These are phyloP conservation scores for Steinernema feltiae DNA, from an alignment of 1,140 invertebrate genomes.

Conservation along the genomic window DNA sequence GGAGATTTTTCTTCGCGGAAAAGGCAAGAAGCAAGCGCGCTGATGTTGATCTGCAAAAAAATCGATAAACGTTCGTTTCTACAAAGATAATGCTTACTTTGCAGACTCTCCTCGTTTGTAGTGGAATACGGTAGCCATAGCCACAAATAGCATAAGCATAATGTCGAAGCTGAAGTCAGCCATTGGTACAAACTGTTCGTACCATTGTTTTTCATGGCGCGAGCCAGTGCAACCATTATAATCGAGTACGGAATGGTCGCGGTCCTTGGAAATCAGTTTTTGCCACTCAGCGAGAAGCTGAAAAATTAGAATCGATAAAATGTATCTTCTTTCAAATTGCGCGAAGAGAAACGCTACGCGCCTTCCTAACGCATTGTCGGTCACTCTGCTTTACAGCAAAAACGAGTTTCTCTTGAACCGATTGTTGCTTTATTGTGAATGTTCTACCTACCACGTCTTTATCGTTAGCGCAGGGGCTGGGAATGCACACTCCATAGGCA, in stretches of 20 bases:
- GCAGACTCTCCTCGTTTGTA: constrained; percentile 41
- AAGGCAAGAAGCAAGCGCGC: constrained; percentile 49
- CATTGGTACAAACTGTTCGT: constrained; percentile 49
- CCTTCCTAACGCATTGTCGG: too few relatives aligned
- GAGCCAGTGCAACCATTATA: constrained; percentile 53
- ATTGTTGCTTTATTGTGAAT: constrained; percentile 24
- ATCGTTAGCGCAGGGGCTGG: constrained; percentile 51
- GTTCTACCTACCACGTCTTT: constrained; percentile 29
- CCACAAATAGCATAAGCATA: constrained; percentile 42
- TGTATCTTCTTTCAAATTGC: too few relatives aligned
- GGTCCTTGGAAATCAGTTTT: constrained; percentile 27
- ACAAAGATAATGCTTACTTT: constrained; percentile 33
- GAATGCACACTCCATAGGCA: constrained; percentile 54
- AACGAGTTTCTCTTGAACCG: too few relatives aligned
- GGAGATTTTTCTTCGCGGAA: constrained; percentile 50
- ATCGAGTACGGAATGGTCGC: constrained; percentile 31
- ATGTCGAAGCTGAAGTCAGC: constrained; percentile 54
- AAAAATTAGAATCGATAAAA: constrained; percentile 26
- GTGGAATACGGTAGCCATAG: constrained; percentile 53
- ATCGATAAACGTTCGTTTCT: neutral
- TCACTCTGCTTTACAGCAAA: too few relatives aligned
- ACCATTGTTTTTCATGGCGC: constrained; percentile 52
- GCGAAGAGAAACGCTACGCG: too few relatives aligned
- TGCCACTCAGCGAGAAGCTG: constrained; percentile 52
- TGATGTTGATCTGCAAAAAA: constrained; percentile 42